Conservation (phyloP, 1,140 invertebrate genomes). For the Leptoteleia sp. region DNA sequence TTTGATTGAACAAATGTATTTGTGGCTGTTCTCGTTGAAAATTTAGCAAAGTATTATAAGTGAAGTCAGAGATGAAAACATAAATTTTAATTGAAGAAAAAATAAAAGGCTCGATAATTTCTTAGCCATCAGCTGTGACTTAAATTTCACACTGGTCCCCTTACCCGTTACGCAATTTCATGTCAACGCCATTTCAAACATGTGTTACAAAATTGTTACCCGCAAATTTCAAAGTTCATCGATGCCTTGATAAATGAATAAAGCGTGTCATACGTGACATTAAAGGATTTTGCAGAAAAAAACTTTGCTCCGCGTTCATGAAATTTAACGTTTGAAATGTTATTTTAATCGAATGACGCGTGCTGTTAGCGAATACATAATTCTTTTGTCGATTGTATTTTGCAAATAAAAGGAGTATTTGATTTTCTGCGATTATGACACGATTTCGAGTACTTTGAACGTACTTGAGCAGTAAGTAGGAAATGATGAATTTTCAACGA, state of each 20-base stretch:
- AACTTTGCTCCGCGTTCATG: neutral
- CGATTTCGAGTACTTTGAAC: too few relatives aligned
- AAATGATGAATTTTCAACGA: too few relatives aligned
- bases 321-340: slow-evolving; percentile 14
- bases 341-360: slow-evolving; percentile 29
- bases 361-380: slow-evolving; percentile 13
- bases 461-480: too few relatives aligned
- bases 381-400: slow-evolving; percentile 3
- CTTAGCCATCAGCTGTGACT: neutral
- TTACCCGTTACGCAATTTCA: slow-evolving; percentile 5
- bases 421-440: slow-evolving; percentile 28
- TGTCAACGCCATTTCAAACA: slow-evolving; percentile 10
- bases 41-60: too few relatives aligned
- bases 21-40: too few relatives aligned
- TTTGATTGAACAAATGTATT: too few relatives aligned
- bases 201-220: slow-evolving; percentile 23
- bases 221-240: slow-evolving; percentile 39
- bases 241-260: slow-evolving; percentile 30
- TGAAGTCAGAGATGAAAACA: too few relatives aligned
- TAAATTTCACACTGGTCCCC: neutral
- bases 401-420: slow-evolving; percentile 11
- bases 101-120: too few relatives aligned
- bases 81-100: too few relatives aligned
- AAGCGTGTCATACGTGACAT: slow-evolving; percentile 18
- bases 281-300: slow-evolving; percentile 28